Conservation (phyloP, 2,113 vertebrate genomes). For the Toxotes chatareus region DNA sequence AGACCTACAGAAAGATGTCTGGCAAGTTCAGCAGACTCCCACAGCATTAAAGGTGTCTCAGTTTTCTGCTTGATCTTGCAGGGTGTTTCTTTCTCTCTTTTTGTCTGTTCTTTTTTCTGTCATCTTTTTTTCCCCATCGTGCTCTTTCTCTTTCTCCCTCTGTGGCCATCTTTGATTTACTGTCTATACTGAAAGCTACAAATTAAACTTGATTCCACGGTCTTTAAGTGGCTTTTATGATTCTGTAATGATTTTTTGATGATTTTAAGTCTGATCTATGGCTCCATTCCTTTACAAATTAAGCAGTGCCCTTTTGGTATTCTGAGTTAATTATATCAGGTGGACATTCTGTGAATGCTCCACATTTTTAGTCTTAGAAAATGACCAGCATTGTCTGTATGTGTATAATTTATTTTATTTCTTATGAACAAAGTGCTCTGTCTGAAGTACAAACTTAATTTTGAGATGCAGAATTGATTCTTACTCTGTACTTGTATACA, state of each 20-base stretch:
- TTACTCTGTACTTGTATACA: too few relatives aligned
- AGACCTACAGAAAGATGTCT: conserved; percentile 22
- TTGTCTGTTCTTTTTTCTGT: background rate
- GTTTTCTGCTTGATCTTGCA: conserved; percentile 15
- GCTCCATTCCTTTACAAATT: background rate
- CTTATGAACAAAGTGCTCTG: too few relatives aligned
- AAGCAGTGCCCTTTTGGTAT: background rate
- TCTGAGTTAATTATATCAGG: background rate
- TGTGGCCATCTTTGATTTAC: conserved; percentile 28
- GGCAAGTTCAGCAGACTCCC: conserved; percentile 38
- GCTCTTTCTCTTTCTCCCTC: conserved; percentile 1
- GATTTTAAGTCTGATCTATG: conserved; percentile 13
- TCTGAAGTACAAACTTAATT: too few relatives aligned
- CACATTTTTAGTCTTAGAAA: background rate
- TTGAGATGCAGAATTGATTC: too few relatives aligned
- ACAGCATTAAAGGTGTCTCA: conserved; percentile 17
- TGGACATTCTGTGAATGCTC: background rate
- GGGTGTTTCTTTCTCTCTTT: background rate
- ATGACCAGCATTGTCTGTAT: background rate
- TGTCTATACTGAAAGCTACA: conserved; percentile 25
- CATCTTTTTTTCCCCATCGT: background rate
- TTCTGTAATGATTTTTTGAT: conserved; percentile 27
- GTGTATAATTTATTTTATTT: too few relatives aligned
- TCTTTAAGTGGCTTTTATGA: conserved; percentile 19
- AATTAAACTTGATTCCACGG: conserved; percentile 26